Conservation (phyloP, 2,797 vertebrate genomes). For the Anisognathus igniventris region DNA sequence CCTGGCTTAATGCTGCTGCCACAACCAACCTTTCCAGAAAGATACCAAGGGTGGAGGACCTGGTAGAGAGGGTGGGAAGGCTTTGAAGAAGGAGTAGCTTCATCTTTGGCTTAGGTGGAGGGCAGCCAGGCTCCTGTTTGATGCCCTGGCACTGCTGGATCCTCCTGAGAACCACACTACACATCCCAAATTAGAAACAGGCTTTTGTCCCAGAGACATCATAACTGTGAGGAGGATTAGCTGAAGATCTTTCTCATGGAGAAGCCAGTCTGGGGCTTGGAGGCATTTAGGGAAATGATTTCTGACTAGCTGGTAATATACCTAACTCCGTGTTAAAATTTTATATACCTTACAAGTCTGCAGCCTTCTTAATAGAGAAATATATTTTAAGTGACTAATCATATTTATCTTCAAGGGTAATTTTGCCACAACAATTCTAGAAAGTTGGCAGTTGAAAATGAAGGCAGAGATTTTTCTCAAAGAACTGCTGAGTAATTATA, state of each 20-base stretch:
- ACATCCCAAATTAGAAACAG: rapidly evolving
- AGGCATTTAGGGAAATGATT: not conserved
- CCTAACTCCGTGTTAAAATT: not conserved
- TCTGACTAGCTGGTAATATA: not conserved
- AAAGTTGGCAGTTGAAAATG: not conserved
- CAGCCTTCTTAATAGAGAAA: not conserved
- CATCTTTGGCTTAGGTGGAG: not conserved
- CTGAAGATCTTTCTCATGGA: not conserved
- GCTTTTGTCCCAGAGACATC: not conserved
- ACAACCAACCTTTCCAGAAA: not conserved
- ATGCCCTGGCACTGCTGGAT: not conserved
- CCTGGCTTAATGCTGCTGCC: not conserved
- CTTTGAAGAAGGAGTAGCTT: not conserved
- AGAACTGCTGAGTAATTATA: not conserved
- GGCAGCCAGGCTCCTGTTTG: not conserved
- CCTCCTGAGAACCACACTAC: not conserved
- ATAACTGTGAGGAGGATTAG: not conserved
- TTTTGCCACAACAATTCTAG: not conserved
- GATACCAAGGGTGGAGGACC: not conserved
- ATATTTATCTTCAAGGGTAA: not conserved
- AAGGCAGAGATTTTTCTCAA: not conserved
- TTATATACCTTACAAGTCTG: not conserved
- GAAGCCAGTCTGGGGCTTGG: not conserved
- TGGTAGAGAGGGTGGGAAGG: not conserved
- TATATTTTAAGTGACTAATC: not conserved